phyloP scores from a whole-genome alignment of 1,140 invertebrate genomes.

The Drosophila tani region DNA sequence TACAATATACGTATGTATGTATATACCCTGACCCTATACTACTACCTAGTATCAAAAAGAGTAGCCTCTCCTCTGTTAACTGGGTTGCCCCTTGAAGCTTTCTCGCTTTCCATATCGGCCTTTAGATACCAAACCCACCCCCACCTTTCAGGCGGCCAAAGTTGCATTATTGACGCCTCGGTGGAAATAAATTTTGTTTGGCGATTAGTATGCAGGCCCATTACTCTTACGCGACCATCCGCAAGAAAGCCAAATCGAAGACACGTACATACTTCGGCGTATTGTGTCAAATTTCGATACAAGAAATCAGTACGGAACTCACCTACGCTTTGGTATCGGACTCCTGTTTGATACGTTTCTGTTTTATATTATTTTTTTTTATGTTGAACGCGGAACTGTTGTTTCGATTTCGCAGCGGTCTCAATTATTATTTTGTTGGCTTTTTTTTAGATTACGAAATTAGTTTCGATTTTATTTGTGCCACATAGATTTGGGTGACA shows the following conservation, averaged over 20 bases:
- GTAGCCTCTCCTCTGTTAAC: constrained; percentile 63
- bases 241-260: constrained; percentile 75
- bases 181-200: constrained; percentile 74
- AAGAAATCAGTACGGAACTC: constrained; percentile 83
- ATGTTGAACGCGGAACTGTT: constrained; percentile 58
- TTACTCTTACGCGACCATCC: constrained; percentile 69
- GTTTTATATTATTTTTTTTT: constrained; percentile 17
- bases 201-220: constrained; percentile 69
- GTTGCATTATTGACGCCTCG: constrained; percentile 75
- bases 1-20: neutral
- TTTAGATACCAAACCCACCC: constrained; percentile 20
- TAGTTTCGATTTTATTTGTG: constrained; percentile 61
- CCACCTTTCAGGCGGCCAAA: constrained; percentile 27
- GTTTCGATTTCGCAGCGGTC: constrained; percentile 26
- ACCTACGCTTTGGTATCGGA: constrained; percentile 70
- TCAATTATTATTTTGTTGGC: constrained; percentile 51
- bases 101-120: constrained; percentile 79
- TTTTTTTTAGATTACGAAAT: constrained; percentile 70
- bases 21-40: constrained; percentile 4
- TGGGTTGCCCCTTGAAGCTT: constrained; percentile 74
- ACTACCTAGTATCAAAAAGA: constrained; percentile 11
- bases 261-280: constrained; percentile 78
- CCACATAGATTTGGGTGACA: constrained; percentile 46
- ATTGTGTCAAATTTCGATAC: constrained; percentile 83
- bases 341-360: constrained; percentile 46